Evolutionary conservation across 2,888 invertebrate species (phyloP), one percentile per base, ranked within the genome.

Genomic region (Neoscelio sp.): DNA sequence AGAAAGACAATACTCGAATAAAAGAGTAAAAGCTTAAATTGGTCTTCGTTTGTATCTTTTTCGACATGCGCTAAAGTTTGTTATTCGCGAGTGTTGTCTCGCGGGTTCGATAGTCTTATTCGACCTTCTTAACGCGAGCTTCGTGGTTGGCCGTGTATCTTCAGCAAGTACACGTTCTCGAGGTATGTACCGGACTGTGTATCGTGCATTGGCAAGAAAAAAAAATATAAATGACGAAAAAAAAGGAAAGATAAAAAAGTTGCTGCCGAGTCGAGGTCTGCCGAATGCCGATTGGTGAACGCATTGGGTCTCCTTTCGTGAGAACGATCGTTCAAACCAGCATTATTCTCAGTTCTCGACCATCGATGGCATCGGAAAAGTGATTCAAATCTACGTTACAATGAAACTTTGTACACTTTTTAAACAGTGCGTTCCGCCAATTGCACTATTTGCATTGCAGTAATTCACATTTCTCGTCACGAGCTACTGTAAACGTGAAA

Each of bases 221-320:
- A 67, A 73, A 58, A 71, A 48, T 35, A 54, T 62, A 62, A 71
- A 73, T 73, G 56, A 56, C 30, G 58, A 56, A 65, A 65, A 73
- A 58, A 26, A 38, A 5, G 26, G 58, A 65, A 50, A 33, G 13
- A 42, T 20, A 71, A 71, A 58, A 74, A 38, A 33, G 60, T 52
- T 10, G 48, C 52, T 46, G 68, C 54, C 46, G 26, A 60, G 52
- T 35, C 65, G 68, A 68, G 68, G 52, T 48, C 54, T 62, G 60
- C 54, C 60, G 75, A 68, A 75, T 75, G 67, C 68, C 58, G 30
- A 65, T 74, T 74, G 73, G 73, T 28, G 64, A 73, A 54, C 40
- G 46, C 40, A 46, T 17, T 38, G 65, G 50, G 65, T 50, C 48
- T 62, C 42, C 44, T 62, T 60, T 68, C 62, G 68, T 60, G 28